Base-by-base conservation (phyloP, 2,113 vertebrate species). In the Silurus asotus region DNA sequence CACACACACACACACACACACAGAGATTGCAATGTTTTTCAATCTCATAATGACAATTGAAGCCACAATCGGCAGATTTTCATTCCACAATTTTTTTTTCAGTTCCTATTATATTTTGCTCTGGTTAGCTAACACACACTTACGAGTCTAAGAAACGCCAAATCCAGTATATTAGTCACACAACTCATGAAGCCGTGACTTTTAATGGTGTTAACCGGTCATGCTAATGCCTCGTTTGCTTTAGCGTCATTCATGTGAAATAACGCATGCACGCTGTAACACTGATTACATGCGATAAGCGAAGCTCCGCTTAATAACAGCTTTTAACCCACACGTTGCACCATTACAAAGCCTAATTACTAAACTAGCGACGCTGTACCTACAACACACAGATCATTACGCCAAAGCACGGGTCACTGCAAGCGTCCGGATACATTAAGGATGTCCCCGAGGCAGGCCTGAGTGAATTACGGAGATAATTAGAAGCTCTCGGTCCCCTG, bases 371-470 rank as follows among this genome's bases (percentile, higher is more conserved):
- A 37, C n/a, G 10, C n/a, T 8, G 59, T 48, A 65, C 59, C 72
- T 77, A 77, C 49, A 78, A 20, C 65, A 28, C 75, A 65, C 74
- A 78, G 59, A 85, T 85, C 61, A 58, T 75, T 84, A 74, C 15
- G 23, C 28, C 69, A 45, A 6, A 45, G 3, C 53, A 48, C 1
- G 67, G 82, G 82, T 84, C 82, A 83, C 25, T 72, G 67, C 67
- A 14, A 58, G 51, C n/a, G 23, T 48, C 59, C 20, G 5, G 58
- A 61, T 62, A 49, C 79, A 64, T 81, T 81, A 59, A 81, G 15
- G 28, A 61, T 5, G n/a, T 49, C 59, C 61, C 23, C 8, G 17
- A 56, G 49, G 65, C n/a, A 25, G 67, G 28, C 64, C n/a, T 9
- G 3, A 37, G 37, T 5, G 55, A 59, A 45, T 61, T 80, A 45